Percentiles rank a stretch among this genome's conserved stretches.
These are phyloP conservation scores for Anas platyrhynchos DNA, from an alignment of 2,113 vertebrate genomes.

Conservation along the genomic window DNA sequence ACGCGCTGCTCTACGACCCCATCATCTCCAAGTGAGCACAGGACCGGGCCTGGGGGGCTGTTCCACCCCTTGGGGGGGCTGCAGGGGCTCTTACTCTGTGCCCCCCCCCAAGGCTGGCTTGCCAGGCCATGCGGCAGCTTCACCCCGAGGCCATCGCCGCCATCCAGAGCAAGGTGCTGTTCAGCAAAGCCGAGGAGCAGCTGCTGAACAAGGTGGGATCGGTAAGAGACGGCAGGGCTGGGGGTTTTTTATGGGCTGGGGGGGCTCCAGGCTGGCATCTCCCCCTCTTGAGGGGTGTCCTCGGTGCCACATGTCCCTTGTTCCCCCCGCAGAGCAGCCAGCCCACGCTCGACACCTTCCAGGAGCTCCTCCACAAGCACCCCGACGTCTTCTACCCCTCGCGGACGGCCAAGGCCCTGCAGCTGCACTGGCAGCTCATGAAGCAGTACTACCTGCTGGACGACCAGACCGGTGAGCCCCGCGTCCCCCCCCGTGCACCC, in stretches of 20 bases:
- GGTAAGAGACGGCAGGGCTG: constrained; percentile 70
- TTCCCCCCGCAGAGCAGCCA: constrained; percentile 83
- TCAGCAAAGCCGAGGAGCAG: constrained; percentile 92
- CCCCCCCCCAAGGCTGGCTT: constrained; percentile 81
- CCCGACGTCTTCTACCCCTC: constrained; percentile 90
- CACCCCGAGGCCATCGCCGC: constrained; percentile 95
- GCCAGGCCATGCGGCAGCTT: constrained; percentile 96
- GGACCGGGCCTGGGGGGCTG: background rate
- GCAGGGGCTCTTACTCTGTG: accelerated
- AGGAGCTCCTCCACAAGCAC: constrained; percentile 91
- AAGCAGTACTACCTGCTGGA: constrained; percentile 96
- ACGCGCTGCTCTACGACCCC: constrained; percentile 93
- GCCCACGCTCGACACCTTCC: constrained; percentile 93
- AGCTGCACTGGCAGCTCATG: constrained; percentile 96
- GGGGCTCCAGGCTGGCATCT: background rate
- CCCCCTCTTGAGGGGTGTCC: accelerated
- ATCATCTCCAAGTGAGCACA: constrained; percentile 93
- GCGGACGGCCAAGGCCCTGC: constrained; percentile 89
- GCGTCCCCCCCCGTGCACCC: too few species aligned
- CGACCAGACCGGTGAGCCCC: constrained; percentile 89
- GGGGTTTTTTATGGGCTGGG: accelerated
- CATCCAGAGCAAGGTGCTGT: constrained; percentile 95
- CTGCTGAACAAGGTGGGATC: constrained; percentile 90
- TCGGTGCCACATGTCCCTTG: background rate
- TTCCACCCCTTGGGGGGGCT: accelerated